Evolutionary conservation across 2,113 vertebrate genomes (phyloP).

Genomic region (Himantopus leucocephalus): DNA sequence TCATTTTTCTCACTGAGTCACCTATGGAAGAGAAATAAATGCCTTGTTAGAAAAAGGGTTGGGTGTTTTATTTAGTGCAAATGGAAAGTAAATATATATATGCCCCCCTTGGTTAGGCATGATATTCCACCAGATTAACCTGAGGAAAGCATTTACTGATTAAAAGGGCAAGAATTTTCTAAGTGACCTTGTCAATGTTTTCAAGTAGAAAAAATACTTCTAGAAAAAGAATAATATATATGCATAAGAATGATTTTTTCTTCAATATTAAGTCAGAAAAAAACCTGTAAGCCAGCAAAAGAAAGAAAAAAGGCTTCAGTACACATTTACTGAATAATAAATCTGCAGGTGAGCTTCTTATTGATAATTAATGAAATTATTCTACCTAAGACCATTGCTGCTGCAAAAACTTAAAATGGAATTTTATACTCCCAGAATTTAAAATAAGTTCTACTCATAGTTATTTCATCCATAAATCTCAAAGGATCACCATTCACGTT

Average conservation of each 20-base stretch:
- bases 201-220: neutral
- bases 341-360: neutral
- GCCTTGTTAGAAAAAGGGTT: neutral
- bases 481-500: neutral
- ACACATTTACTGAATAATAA: slow-evolving; percentile 21
- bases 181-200: neutral
- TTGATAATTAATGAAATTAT: slow-evolving; percentile 52
- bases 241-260: neutral
- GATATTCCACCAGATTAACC: neutral
- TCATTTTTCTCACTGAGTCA: neutral
- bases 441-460: neutral
- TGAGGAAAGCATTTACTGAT: neutral
- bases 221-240: neutral
- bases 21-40: neutral
- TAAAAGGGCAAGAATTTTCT: neutral
- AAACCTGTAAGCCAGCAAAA: neutral
- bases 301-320: neutral
- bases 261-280: neutral
- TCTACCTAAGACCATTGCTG: neutral
- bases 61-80: neutral
- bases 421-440: neutral
- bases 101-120: neutral
- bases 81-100: neutral
- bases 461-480: neutral
- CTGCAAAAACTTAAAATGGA: slow-evolving; percentile 5